These are phyloP conservation scores for Siniperca knerii DNA, from an alignment of 2,113 vertebrate genomes.

Conservation along the genomic window DNA sequence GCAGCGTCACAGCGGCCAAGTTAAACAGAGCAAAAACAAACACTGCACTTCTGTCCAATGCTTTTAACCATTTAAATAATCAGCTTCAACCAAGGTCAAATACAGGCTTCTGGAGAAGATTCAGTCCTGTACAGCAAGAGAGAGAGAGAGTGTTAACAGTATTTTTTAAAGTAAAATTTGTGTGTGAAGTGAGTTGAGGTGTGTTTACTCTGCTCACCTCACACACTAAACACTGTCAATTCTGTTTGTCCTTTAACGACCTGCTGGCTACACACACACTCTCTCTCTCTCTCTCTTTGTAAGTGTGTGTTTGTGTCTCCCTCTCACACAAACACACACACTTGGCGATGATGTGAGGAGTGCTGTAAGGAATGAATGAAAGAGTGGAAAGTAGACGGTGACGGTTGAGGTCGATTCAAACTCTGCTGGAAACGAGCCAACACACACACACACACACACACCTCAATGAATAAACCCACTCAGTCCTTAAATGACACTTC, in stretches of 20 bases:
- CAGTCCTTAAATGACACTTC: conserved; percentile 11
- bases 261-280: conserved; percentile 14
- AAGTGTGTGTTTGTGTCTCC: background rate
- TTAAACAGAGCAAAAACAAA: background rate
- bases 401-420: conserved; percentile 63
- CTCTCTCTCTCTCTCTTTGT: background rate
- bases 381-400: conserved; percentile 59
- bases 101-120: background rate
- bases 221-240: conserved; percentile 43
- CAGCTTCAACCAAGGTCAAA: background rate
- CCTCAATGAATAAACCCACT: conserved; percentile 22
- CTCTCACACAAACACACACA: conserved; percentile 29
- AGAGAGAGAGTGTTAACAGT: background rate
- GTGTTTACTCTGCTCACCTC: conserved; percentile 28
- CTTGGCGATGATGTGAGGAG: conserved; percentile 21
- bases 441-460: conserved; percentile 13
- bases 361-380: conserved; percentile 56
- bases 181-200: conserved; percentile 30
- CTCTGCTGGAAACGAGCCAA: conserved; percentile 47
- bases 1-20: background rate
- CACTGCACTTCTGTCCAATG: background rate
- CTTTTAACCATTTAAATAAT: conserved; percentile 2
- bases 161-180: conserved; percentile 5
- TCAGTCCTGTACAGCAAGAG: background rate
- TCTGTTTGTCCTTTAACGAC: conserved; percentile 61